Evolutionary conservation across 1,140 invertebrate species (phyloP).

Genomic region (Bombus turneri): DNA sequence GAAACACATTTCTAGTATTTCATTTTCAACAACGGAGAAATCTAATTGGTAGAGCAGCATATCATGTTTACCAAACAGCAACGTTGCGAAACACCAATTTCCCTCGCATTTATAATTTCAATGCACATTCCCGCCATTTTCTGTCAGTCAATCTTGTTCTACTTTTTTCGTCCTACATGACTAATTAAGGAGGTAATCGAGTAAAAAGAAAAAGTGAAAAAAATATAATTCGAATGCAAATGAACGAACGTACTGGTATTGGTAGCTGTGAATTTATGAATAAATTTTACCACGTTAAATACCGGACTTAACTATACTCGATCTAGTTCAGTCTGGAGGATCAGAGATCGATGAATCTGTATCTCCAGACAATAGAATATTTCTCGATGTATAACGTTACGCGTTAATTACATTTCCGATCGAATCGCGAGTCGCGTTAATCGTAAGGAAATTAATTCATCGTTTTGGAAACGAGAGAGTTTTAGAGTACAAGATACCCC

Average conservation of each 20-base stretch:
- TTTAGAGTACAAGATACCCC: too few relatives aligned
- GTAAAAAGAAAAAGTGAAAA: conserved; percentile 13
- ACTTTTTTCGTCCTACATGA: conserved; percentile 31
- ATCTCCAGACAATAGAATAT: not conserved
- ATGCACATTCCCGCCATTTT: not conserved
- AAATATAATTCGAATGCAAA: conserved; percentile 9
- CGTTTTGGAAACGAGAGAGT: not conserved
- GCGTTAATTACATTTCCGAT: not conserved
- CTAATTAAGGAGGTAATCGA: conserved; percentile 18
- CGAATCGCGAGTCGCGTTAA: not conserved
- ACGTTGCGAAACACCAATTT: conserved; percentile 4
- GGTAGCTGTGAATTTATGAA: conserved; percentile 24
- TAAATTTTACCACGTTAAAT: conserved; percentile 13
- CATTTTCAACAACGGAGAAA: not conserved
- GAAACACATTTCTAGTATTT: not conserved
- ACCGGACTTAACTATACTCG: not conserved
- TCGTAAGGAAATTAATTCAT: not conserved
- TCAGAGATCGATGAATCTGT: not conserved
- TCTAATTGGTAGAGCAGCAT: not conserved
- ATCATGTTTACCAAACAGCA: not conserved
- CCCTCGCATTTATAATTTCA: conserved; percentile 9
- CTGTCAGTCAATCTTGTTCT: conserved; percentile 11
- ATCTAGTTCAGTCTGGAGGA: not conserved
- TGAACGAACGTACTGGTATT: not conserved
- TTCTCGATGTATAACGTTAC: not conserved